Conservation (phyloP, 2,888 invertebrate species). For the Polydrusus pterygomalis region DNA sequence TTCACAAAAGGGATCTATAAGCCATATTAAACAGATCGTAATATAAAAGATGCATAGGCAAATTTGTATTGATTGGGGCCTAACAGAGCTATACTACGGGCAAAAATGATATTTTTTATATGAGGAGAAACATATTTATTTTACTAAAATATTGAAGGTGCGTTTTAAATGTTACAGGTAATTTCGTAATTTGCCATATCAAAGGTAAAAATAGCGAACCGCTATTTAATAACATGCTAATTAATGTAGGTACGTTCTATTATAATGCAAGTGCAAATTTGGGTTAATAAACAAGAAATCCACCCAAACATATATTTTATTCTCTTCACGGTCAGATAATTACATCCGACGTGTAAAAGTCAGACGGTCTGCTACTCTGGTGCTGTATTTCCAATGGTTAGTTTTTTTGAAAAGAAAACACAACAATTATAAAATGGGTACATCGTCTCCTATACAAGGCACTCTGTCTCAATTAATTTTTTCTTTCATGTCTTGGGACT, state of each 20-base stretch:
- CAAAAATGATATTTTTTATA: too few species aligned
- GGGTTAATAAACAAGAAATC: background rate
- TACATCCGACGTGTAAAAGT: conserved; percentile 37
- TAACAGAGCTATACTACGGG: too few species aligned
- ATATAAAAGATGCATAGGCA: too few species aligned
- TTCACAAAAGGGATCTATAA: too few species aligned
- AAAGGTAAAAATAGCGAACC: background rate
- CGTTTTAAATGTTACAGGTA: background rate
- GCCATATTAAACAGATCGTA: too few species aligned
- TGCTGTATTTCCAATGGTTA: conserved; percentile 34
- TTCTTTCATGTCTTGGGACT: conserved; percentile 30
- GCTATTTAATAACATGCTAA: conserved; percentile 1
- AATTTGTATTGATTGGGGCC: too few species aligned
- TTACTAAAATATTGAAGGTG: too few species aligned
- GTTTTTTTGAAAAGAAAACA: conserved; percentile 43
- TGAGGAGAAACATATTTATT: too few species aligned
- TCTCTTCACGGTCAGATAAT: conserved; percentile 34
- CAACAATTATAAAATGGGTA: conserved; percentile 48
- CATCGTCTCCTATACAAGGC: conserved; percentile 38
- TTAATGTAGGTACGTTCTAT: background rate
- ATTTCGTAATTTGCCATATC: background rate
- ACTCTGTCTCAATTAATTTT: conserved; percentile 54
- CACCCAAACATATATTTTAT: conserved; percentile 26
- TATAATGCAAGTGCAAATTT: conserved; percentile 21
- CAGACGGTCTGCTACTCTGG: conserved; percentile 28